Conservation (phyloP, 2,797 vertebrate species). For the Intellagama lesueurii region DNA sequence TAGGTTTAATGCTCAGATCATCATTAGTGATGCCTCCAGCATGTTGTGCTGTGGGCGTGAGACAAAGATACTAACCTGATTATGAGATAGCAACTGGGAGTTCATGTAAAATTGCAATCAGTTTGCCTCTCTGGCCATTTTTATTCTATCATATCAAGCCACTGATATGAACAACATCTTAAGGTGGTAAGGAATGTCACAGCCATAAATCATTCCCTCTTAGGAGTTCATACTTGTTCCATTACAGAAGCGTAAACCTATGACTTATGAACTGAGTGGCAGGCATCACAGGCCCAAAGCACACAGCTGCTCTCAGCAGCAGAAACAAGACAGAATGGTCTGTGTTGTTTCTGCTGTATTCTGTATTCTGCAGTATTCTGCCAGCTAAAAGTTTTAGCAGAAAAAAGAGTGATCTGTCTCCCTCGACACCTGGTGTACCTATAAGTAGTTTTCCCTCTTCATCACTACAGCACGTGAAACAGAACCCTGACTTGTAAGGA, state of each 20-base stretch:
- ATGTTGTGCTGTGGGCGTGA: background rate
- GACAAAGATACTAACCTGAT: background rate
- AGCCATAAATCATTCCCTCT: background rate
- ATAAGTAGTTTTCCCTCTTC: background rate
- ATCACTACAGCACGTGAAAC: background rate
- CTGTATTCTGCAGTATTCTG: too few species aligned
- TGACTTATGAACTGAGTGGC: constrained; percentile 34
- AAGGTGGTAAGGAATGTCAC: background rate
- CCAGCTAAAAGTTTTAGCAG: too few species aligned
- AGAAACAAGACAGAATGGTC: constrained; percentile 45
- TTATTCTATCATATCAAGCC: background rate
- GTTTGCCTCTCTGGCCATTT: background rate
- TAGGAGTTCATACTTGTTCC: constrained; percentile 18
- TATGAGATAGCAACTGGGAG: background rate
- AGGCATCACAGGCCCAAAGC: background rate
- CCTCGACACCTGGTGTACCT: too few species aligned
- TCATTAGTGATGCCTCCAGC: background rate
- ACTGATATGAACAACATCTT: background rate
- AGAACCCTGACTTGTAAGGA: background rate
- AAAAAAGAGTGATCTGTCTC: too few species aligned
- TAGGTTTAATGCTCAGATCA: background rate
- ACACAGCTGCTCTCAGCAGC: constrained; percentile 37
- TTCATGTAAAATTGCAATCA: background rate
- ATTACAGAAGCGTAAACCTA: constrained; percentile 55
- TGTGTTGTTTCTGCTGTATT: too few species aligned